phyloP scores from a whole-genome alignment of 1,140 invertebrate species.

The Pissodes strobi region DNA sequence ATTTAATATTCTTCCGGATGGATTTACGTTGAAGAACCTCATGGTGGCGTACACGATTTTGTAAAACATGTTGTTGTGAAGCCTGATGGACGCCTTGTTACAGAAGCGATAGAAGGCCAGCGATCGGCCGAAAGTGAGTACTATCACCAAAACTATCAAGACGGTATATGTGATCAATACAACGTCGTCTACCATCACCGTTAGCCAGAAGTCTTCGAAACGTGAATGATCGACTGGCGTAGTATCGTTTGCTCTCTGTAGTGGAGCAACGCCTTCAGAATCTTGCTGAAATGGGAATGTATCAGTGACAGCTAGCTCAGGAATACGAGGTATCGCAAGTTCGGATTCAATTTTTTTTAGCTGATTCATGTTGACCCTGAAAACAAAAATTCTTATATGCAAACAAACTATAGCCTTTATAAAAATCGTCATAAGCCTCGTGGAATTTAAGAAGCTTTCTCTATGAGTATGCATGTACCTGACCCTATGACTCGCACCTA shows the following conservation, averaged over 20 bases:
- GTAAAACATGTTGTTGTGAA: conserved; percentile 85
- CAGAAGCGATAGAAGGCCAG: conserved; percentile 75
- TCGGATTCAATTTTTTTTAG: no score
- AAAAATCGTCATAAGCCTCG: not conserved
- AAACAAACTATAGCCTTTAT: conserved; percentile 21
- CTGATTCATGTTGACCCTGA: conserved; percentile 44
- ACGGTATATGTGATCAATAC: conserved; percentile 78
- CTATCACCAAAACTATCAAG: conserved; percentile 80
- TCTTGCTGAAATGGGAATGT: not conserved
- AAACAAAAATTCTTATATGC: conserved; percentile 12
- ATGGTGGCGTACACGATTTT: conserved; percentile 81
- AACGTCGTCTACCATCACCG: conserved; percentile 73
- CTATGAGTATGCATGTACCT: no score
- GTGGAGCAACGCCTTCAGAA: no score
- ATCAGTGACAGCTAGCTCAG: not conserved
- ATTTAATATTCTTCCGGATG: conserved; percentile 69
- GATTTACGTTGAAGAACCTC: conserved; percentile 84
- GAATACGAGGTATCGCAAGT: conserved; percentile 40
- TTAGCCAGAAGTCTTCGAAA: conserved; percentile 66
- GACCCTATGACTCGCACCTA: no score
- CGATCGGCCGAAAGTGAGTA: conserved; percentile 66
- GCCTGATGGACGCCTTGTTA: conserved; percentile 62
- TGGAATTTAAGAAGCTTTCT: no score
- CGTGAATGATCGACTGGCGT: conserved; percentile 22
- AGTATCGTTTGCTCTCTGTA: no score